These are phyloP conservation scores for Anagyrus pseudococci DNA, from an alignment of 2,888 invertebrate species.

Conservation along the genomic window DNA sequence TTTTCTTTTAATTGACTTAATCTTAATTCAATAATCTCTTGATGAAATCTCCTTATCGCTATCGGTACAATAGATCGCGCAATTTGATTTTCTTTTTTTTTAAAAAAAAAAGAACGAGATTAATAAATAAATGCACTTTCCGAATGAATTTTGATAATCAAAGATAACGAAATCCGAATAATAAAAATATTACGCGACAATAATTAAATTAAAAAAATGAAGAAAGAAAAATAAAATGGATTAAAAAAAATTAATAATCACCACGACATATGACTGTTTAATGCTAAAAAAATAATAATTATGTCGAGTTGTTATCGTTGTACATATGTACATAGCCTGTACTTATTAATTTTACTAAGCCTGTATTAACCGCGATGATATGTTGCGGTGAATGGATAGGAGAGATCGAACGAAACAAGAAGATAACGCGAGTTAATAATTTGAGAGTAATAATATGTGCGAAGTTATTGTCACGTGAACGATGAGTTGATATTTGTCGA, in stretches of 20 bases:
- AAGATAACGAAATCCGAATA: slow-evolving; percentile 27
- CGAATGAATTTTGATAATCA: slow-evolving; percentile 25
- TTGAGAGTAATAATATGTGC: slow-evolving; percentile 26
- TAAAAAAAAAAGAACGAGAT: background rate
- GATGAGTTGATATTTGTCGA: background rate
- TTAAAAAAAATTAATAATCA: no score
- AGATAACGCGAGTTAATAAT: slow-evolving; percentile 34
- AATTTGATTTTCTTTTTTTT: no score
- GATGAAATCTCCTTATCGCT: background rate
- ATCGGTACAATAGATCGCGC: no score
- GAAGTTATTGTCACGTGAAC: slow-evolving; percentile 13
- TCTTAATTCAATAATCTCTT: background rate
- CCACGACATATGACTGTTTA: slow-evolving; percentile 39
- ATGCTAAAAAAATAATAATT: slow-evolving; percentile 51
- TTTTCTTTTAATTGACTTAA: background rate
- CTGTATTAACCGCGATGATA: slow-evolving; percentile 42
- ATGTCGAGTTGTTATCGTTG: slow-evolving; percentile 56
- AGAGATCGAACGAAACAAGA: slow-evolving; percentile 28
- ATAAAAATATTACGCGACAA: slow-evolving; percentile 34
- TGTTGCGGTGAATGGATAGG: slow-evolving; percentile 23
- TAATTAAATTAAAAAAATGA: slow-evolving; percentile 23
- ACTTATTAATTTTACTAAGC: slow-evolving; percentile 61
- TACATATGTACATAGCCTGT: slow-evolving; percentile 63
- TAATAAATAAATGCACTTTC: background rate
- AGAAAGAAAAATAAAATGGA: no score